Evolutionary conservation across 1,140 invertebrate genomes (phyloP).

Genomic region (Mylabris phalerata): DNA sequence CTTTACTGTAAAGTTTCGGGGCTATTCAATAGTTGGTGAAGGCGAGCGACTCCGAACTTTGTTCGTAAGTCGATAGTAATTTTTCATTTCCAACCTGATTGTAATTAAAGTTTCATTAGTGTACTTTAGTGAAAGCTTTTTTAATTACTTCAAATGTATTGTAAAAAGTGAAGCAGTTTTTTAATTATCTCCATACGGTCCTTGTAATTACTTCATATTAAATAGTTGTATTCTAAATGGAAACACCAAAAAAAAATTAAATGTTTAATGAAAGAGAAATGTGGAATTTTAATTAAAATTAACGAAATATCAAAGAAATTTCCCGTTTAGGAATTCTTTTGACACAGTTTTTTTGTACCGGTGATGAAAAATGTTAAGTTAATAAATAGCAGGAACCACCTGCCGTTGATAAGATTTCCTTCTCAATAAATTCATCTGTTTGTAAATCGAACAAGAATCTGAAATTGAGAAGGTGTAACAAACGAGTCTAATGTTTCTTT

Average conservation of each 20-base stretch:
- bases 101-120: slow-evolving; percentile 17
- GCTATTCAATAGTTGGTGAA: slow-evolving; percentile 2
- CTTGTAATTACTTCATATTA: slow-evolving; percentile 5
- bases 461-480: too few species aligned
- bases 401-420: too few species aligned
- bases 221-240: neutral
- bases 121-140: slow-evolving; percentile 13
- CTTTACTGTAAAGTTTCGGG: neutral
- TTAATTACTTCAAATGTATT: slow-evolving; percentile 15
- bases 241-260: neutral
- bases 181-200: slow-evolving; percentile 10
- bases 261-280: neutral
- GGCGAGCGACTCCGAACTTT: neutral
- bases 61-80: slow-evolving; percentile 10
- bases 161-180: slow-evolving; percentile 11
- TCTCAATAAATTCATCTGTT: too few species aligned
- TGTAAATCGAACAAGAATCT: too few species aligned
- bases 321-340: too few species aligned
- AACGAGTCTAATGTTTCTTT: too few species aligned
- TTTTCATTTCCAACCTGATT: slow-evolving; percentile 8
- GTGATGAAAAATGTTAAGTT: too few species aligned
- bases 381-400: too few species aligned
- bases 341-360: too few species aligned
- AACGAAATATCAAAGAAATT: too few species aligned
- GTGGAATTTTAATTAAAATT: too few species aligned